Evolutionary conservation across 2,888 invertebrate genomes (phyloP), one percentile per base, ranked within the genome.

Genomic region (Lamellibrachia satsuma): DNA sequence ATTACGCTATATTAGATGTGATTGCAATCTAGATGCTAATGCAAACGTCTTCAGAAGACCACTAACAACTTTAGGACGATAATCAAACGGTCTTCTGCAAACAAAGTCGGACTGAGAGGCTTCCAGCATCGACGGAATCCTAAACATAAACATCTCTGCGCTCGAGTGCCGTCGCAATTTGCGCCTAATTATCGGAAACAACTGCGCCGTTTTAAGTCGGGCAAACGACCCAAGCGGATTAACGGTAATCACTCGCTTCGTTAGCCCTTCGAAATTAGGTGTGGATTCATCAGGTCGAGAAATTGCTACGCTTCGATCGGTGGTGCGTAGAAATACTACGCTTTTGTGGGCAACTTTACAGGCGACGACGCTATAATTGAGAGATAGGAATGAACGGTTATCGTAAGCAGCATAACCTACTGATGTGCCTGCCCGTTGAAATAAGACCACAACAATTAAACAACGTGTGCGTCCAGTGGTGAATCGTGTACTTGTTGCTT

Each of bases 181-280:
- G 75, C 75, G 75, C n/a, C 75, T 75, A 75, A 75, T 75, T 75
- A 75, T 75, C 75, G 75, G 75, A 75, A 75, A 75, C 75, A 75
- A 75, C 75, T 11, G 75, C 75, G 75, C 22, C 22, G 75, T 75
- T 75, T 75, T 22, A 75, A 75, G 75, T 75, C 75, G 75, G 22
- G 75, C 75, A 75, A 75, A 75, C 75, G 75, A 75, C 22, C 75
- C 75, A 75, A 75, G 75, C 75, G 75, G 4, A 75, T 75, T 75
- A 75, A n/a, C 75, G 75, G 15, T 75, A 75, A 75, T 75, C 75
- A 75, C 22, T 75, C 75, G 75, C 75, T 75, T 75, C 75, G 75
- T 75, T 75, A 75, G n/a, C n/a, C 75, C 15, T 75, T n/a, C 75
- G 22, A 75, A 75, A 75, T 75, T 75, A n/a, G 75, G 22, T 75